Conservation (phyloP, 2,888 invertebrate species). For the Oligia latruncula region DNA sequence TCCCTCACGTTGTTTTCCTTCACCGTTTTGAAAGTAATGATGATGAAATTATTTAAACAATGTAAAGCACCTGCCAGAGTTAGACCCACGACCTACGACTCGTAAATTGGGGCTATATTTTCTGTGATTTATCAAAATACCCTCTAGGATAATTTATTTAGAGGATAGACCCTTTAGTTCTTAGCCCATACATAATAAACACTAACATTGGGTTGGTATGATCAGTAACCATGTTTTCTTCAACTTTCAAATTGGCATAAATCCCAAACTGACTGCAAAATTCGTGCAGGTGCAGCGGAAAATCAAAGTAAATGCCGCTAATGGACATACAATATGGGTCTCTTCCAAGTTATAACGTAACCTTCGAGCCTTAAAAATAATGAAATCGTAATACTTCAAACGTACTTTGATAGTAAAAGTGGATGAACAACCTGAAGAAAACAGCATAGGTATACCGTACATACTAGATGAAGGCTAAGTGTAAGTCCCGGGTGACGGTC, state of each 20-base stretch:
- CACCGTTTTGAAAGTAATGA: no score
- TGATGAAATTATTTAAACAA: no score
- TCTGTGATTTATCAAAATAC: conserved; percentile 3
- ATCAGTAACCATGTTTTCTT: background rate
- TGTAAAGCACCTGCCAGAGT: no score
- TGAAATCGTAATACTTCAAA: background rate
- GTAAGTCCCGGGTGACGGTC: no score
- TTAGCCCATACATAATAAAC: background rate
- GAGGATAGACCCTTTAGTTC: background rate
- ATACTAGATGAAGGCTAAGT: no score
- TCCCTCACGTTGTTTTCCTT: no score
- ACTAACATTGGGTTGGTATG: background rate
- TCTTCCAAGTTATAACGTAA: background rate
- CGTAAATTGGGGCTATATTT: background rate
- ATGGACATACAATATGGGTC: background rate
- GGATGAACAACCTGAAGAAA: background rate
- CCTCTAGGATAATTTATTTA: background rate
- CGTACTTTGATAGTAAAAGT: background rate
- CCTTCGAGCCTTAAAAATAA: background rate
- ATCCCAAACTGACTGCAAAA: background rate
- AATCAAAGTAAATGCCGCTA: conserved; percentile 6
- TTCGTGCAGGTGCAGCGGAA: conserved; percentile 28
- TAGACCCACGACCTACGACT: no score
- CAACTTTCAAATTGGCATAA: conserved; percentile 21
- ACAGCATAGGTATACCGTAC: no score